phyloP scores from a whole-genome alignment of 2,797 vertebrate genomes.

The Heliangelus exortis region DNA sequence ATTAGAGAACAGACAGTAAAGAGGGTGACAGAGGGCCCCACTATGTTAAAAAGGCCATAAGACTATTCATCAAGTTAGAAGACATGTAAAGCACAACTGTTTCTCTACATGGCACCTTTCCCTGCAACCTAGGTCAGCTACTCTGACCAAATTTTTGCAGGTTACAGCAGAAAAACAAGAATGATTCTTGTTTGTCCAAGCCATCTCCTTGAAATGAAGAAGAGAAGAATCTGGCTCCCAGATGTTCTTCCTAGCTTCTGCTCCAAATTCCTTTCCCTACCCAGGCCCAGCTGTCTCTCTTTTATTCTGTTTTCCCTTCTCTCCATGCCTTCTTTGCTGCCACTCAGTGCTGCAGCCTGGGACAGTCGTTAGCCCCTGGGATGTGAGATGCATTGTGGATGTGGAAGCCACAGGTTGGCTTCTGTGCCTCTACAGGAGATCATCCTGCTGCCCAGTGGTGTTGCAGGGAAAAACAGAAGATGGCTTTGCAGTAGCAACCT shows the following conservation, averaged over 20 bases:
- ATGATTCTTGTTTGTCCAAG: accelerated
- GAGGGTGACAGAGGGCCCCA: not conserved
- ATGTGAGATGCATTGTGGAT: not conserved
- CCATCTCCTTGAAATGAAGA: not conserved
- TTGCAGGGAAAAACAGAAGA: accelerated
- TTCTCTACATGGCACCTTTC: not conserved
- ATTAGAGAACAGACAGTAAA: not conserved
- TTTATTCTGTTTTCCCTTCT: not conserved
- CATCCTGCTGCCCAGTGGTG: accelerated
- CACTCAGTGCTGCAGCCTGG: not conserved
- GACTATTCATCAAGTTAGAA: not conserved
- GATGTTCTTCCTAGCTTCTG: constrained; percentile 17
- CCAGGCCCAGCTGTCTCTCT: not conserved
- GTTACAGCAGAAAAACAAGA: not conserved
- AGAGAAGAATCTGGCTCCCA: constrained; percentile 43
- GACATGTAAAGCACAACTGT: not conserved
- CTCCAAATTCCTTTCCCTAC: constrained; percentile 1
- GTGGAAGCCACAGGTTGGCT: not conserved
- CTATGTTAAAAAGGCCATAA: not conserved
- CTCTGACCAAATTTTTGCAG: not conserved
- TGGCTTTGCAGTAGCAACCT: not conserved
- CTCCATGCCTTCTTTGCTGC: not conserved
- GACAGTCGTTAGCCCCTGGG: not conserved
- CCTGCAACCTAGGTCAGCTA: not conserved
- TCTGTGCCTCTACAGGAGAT: not conserved